A percentile compares a stretch with the other conserved stretches of the same genome.
These are phyloP conservation scores for Willisornis vidua DNA, from an alignment of 2,113 vertebrate genomes.

Conservation along the genomic window DNA sequence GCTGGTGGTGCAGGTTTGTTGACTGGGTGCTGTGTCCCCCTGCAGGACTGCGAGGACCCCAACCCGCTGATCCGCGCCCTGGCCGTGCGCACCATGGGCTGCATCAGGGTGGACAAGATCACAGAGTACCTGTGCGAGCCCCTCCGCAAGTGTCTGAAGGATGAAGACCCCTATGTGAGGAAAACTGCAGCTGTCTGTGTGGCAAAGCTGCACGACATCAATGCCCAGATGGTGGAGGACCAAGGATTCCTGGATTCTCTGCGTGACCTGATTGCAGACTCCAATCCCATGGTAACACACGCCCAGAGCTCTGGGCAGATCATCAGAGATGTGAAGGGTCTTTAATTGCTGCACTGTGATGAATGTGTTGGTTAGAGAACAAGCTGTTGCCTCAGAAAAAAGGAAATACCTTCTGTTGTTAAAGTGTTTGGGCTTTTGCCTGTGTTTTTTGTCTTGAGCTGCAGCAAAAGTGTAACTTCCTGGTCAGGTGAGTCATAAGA, in stretches of 20 bases:
- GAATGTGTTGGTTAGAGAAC: not conserved
- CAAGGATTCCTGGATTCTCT: constrained; percentile 97
- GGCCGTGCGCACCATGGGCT: constrained; percentile 98
- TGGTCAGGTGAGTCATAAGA: not conserved
- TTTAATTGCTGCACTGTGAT: not conserved
- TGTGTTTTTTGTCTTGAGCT: not conserved
- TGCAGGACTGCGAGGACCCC: constrained; percentile 97
- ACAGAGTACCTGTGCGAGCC: constrained; percentile 98
- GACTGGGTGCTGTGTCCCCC: accelerated
- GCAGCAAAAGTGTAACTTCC: not conserved
- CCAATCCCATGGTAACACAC: constrained; percentile 91
- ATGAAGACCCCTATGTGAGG: constrained; percentile 96
- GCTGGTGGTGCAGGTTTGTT: not conserved
- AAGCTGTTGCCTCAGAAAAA: not conserved
- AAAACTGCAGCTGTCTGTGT: constrained; percentile 98
- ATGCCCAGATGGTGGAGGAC: constrained; percentile 99
- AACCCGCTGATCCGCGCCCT: constrained; percentile 96
- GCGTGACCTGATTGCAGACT: constrained; percentile 96
- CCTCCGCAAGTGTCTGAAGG: constrained; percentile 95
- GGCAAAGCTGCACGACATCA: constrained; percentile 98
- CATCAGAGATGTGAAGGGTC: not conserved
- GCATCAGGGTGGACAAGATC: constrained; percentile 97
- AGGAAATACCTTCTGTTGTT: not conserved
- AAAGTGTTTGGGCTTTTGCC: not conserved
- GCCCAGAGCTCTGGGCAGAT: not conserved